Evolutionary conservation across 1,140 invertebrate species (phyloP), one percentile per base, ranked within the genome.

Genomic region (Papilio aristodemus): DNA sequence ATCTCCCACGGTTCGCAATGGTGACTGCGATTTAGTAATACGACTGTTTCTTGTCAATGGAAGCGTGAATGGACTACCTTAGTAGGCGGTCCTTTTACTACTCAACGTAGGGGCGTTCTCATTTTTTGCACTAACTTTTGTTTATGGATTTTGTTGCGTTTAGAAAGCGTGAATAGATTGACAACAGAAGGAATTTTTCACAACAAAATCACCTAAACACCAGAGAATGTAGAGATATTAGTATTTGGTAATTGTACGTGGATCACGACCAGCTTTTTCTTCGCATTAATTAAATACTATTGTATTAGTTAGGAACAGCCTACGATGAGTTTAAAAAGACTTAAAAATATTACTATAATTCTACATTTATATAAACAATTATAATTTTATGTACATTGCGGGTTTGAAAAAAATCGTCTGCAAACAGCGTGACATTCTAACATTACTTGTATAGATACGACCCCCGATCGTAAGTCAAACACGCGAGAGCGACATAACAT

Each of bases 31-130:
- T 36, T 74, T 75, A 76, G 74, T 74, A 72, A 50, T 72, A 75
- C 76, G 74, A 71, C 75, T 75, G 75, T 69, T 50, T 57, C 68
- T 73, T 76, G 71, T 78, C 76, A 79, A 80, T 80, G 78, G 74
- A 72, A 67, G 39, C 57, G 14, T 77, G 71, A 77, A 77, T 77
- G 74, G 58, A 54, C 36, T 62, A 70, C 71, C 39, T 68, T 54
- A 68, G 59, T 69, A 67, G 54, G 63, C 32, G 67, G 70, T 70
- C 50, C 71, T 76, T 71, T 71, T 57, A 57, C 27, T 32, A 32
- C 13, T 39, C 22, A 27, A 43, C 59, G 70, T 71, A 58, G 72
- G 70, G 25, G 62, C 62, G 46, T 64, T 36, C 41, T 17, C 58
- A 43, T 50, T 69, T 60, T 69, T 66, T 69, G 32, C 60, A 14